A percentile compares a stretch with the other conserved stretches of the same genome.
Conservation (phyloP, 1,140 invertebrate genomes). For the Diprion similis region DNA sequence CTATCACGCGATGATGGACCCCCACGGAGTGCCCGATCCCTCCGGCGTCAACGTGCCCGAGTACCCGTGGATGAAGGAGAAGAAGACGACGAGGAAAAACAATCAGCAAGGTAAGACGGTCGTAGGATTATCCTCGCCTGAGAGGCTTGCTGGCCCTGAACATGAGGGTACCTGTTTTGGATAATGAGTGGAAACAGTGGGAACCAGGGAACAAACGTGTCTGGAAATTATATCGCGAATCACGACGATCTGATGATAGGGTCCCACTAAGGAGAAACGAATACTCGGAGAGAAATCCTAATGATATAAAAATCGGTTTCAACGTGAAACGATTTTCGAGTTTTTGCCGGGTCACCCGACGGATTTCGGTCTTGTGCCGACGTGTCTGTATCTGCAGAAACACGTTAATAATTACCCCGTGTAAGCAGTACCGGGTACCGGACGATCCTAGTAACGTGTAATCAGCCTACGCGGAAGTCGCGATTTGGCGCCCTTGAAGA, state of each 20-base stretch:
- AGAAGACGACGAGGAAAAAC: constrained; percentile 90
- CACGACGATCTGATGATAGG: no score
- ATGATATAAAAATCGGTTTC: background rate
- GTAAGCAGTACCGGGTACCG: background rate
- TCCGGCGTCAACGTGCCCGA: constrained; percentile 83
- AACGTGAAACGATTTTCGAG: background rate
- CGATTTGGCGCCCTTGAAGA: constrained; percentile 1
- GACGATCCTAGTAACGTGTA: background rate
- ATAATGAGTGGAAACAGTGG: no score
- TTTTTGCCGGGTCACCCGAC: no score
- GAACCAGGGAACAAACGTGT: no score
- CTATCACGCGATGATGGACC: constrained; percentile 59
- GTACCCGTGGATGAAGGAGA: constrained; percentile 98
- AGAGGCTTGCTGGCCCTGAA: no score
- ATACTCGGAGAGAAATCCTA: background rate
- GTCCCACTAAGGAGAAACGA: no score
- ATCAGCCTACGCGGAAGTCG: background rate
- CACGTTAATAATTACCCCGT: background rate
- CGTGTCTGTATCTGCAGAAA: no score
- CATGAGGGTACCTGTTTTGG: no score
- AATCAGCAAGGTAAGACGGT: constrained; percentile 83
- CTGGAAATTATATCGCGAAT: no score
- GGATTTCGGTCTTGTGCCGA: no score
- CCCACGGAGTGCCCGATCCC: constrained; percentile 67
- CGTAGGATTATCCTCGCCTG: constrained; percentile 13